phyloP scores from a whole-genome alignment of 2,113 vertebrate genomes.

The Campylomormyrus numenius region DNA sequence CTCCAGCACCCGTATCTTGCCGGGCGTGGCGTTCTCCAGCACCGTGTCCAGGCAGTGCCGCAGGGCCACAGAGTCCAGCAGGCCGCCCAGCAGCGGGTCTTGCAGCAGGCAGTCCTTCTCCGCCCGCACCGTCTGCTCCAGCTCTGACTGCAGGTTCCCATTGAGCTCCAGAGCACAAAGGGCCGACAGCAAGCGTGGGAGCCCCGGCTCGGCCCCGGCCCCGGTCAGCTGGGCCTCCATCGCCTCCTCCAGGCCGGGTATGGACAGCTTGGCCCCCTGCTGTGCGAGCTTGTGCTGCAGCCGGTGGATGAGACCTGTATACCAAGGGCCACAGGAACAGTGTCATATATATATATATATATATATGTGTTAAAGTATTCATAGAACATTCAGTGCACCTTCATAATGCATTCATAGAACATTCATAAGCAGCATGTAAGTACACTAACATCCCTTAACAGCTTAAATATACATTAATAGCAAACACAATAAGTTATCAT shows the following conservation, averaged over 20 bases:
- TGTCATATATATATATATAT: not conserved
- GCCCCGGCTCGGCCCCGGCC: constrained; percentile 45
- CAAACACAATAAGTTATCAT: not conserved
- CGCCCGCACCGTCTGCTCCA: constrained; percentile 66
- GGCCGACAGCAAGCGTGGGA: constrained; percentile 69
- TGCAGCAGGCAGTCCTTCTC: constrained; percentile 67
- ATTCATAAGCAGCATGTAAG: not conserved
- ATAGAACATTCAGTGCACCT: not conserved
- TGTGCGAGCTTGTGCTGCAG: constrained; percentile 68
- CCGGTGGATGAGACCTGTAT: constrained; percentile 61
- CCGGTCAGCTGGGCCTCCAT: constrained; percentile 1
- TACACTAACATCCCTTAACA: not conserved
- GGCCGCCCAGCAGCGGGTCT: constrained; percentile 73
- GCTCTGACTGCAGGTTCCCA: constrained; percentile 75
- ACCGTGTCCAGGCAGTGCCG: constrained; percentile 74
- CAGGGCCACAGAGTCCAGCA: constrained; percentile 63
- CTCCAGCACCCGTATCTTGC: constrained; percentile 79
- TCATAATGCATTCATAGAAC: not conserved
- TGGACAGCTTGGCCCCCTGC: constrained; percentile 70
- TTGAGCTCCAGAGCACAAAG: constrained; percentile 78
- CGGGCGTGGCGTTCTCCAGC: constrained; percentile 68
- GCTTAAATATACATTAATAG: not conserved
- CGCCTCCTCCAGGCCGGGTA: constrained; percentile 62
- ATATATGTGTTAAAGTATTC: not conserved
- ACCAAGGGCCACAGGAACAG: not conserved